These are phyloP conservation scores for Cervus canadensis DNA, from an alignment of 2,113 vertebrate species.

Conservation along the genomic window DNA sequence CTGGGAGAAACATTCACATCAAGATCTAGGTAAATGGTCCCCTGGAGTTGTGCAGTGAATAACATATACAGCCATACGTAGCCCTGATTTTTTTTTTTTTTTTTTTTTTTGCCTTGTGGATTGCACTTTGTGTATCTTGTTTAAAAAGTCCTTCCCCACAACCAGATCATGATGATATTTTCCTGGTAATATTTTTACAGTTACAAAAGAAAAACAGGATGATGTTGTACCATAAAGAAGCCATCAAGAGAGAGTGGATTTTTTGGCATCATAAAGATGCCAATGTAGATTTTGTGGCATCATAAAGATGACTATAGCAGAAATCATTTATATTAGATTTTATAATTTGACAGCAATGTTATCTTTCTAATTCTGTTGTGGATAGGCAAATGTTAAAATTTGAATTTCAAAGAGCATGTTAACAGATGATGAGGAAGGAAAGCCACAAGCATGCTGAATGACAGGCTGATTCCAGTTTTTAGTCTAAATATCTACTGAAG, in stretches of 20 bases:
- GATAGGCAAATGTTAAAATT: constrained; percentile 32
- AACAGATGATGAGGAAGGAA: constrained; percentile 12
- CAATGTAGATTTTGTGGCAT: not conserved
- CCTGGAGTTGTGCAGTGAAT: not conserved
- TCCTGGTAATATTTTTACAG: constrained; percentile 33
- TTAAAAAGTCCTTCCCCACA: not conserved
- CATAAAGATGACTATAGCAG: not conserved
- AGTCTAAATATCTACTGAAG: not conserved
- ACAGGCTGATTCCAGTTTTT: not conserved
- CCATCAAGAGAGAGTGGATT: not conserved
- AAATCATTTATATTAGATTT: constrained; percentile 15
- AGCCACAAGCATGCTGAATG: not conserved
- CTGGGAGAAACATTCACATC: not conserved
- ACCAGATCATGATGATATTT: not conserved
- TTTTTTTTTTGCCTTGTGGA: not conserved
- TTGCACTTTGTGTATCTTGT: not conserved
- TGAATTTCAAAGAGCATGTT: not conserved
- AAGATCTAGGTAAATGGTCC: not conserved
- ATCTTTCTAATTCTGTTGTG: constrained; percentile 29
- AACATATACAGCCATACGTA: not conserved
- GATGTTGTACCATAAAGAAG: not conserved
- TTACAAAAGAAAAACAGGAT: constrained; percentile 16
- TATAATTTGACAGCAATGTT: constrained; percentile 2
- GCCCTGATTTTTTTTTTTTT: not conserved
- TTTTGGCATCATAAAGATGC: not conserved